phyloP scores from a whole-genome alignment of 2,113 vertebrate species.

The Corythaixoides concolor region DNA sequence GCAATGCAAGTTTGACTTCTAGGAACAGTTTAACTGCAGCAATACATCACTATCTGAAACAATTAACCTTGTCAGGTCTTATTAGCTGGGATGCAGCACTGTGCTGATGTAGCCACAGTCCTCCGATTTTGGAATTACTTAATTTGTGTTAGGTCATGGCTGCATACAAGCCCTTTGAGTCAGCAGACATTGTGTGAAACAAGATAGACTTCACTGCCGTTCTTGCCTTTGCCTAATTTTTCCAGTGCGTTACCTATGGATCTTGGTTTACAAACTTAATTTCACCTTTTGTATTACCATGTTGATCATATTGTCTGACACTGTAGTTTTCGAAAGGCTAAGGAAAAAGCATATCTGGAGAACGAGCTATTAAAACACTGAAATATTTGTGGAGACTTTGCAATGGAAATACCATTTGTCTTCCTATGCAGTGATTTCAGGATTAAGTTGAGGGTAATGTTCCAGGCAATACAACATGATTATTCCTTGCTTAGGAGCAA shows the following conservation, averaged over 20 bases:
- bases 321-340: background rate
- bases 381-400: slow-evolving; percentile 33
- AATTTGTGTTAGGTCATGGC: background rate
- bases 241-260: background rate
- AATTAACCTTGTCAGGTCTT: slow-evolving; percentile 4
- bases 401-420: slow-evolving; percentile 29
- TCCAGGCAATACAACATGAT: slow-evolving; percentile 36
- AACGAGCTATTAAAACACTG: background rate
- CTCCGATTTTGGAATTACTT: background rate
- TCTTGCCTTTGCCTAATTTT: background rate
- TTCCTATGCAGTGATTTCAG: slow-evolving; percentile 42
- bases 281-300: background rate
- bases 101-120: background rate
- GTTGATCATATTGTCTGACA: background rate
- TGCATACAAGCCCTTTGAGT: background rate
- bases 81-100: background rate
- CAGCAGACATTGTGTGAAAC: background rate
- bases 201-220: background rate
- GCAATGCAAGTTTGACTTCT: background rate
- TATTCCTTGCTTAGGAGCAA: slow-evolving; percentile 8
- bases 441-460: slow-evolving; percentile 33
- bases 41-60: background rate
- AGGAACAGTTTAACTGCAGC: background rate
- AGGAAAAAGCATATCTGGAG: background rate
- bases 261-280: background rate